phyloP scores from a whole-genome alignment of 1,140 invertebrate species.

The Nasonia vitripennis region DNA sequence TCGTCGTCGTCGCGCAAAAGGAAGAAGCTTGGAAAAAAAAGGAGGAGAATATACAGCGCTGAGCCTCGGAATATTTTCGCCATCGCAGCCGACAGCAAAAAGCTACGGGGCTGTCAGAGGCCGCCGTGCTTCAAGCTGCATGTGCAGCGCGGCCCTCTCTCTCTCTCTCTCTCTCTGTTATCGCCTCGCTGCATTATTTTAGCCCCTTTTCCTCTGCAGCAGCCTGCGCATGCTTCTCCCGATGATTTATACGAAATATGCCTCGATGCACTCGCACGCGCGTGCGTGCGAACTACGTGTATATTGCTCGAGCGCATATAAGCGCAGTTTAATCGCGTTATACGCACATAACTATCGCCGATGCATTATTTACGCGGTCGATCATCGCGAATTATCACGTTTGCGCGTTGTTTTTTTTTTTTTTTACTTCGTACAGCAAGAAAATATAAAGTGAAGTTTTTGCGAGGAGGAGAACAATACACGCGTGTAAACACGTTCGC shows the following conservation, averaged over 20 bases:
- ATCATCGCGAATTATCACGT: background rate
- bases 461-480: too few species aligned
- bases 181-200: conserved; percentile 43
- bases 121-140: background rate
- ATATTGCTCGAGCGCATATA: background rate
- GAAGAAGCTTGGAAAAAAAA: background rate
- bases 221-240: background rate
- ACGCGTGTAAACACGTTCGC: too few species aligned
- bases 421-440: too few species aligned
- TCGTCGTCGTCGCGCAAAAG: background rate
- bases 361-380: background rate
- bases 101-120: conserved; percentile 21
- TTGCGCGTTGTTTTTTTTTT: background rate
- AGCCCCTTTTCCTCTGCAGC: background rate
- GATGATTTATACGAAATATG: conserved; percentile 44
- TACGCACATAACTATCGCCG: background rate
- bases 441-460: too few species aligned
- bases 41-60: background rate
- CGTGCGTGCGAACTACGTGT: background rate
- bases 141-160: background rate
- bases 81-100: background rate
- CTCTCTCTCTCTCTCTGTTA: background rate
- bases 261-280: conserved; percentile 16
- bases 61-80: conserved; percentile 30
- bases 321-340: background rate